Evolutionary conservation across 2,888 invertebrate species (phyloP).

Genomic region (Tenthredo distinguenda): DNA sequence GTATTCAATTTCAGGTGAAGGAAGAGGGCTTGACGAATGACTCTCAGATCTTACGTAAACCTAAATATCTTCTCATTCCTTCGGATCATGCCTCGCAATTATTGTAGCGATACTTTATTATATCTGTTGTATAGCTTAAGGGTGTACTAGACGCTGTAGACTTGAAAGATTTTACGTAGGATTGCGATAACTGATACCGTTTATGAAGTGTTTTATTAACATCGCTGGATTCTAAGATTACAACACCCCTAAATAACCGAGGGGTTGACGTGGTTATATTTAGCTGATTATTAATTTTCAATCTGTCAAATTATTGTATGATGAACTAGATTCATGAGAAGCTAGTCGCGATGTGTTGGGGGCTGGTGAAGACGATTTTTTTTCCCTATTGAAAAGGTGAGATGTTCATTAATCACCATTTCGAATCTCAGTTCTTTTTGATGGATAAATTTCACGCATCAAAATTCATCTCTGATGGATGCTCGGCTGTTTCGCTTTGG

Average conservation of each 20-base stretch:
- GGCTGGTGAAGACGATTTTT: neutral
- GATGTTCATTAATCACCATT: conserved; percentile 43
- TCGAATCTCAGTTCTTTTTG: conserved; percentile 21
- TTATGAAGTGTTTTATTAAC: neutral
- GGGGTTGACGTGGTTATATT: neutral
- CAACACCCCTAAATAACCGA: neutral
- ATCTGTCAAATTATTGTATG: neutral
- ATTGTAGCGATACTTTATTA: conserved; percentile 10
- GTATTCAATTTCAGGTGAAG: conserved; percentile 40
- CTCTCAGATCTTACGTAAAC: conserved; percentile 15
- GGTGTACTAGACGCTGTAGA: too few relatives aligned
- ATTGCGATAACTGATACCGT: neutral
- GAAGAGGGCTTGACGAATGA: conserved; percentile 18
- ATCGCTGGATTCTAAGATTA: neutral
- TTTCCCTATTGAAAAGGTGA: neutral
- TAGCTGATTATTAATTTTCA: neutral
- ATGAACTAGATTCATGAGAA: neutral
- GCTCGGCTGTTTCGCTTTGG: conserved; percentile 22
- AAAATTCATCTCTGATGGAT: conserved; percentile 48
- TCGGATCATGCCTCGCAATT: neutral
- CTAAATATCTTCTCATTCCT: conserved; percentile 41
- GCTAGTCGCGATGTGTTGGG: neutral
- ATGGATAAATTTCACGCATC: conserved; percentile 33
- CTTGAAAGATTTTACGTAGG: neutral
- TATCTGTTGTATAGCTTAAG: neutral